These are phyloP conservation scores for Bungarus multicinctus DNA, from an alignment of 2,113 vertebrate species.

Conservation along the genomic window DNA sequence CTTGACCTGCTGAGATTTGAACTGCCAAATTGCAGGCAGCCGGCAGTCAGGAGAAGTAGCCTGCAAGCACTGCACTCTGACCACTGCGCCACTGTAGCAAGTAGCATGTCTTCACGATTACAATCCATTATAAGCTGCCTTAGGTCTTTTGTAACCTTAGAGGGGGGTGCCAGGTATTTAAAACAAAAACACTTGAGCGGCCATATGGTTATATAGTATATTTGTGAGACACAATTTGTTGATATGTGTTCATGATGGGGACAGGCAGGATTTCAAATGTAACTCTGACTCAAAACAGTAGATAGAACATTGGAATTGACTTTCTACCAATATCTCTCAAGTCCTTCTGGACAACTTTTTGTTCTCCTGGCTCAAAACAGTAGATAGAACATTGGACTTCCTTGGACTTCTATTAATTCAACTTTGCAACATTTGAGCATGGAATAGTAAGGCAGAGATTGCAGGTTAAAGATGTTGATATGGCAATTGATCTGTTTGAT, in stretches of 20 bases:
- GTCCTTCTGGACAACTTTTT: too few species aligned
- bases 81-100: too few species aligned
- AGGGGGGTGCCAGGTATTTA: not conserved
- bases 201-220: not conserved
- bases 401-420: too few species aligned
- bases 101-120: not conserved
- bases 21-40: too few species aligned
- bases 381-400: too few species aligned
- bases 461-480: too few species aligned
- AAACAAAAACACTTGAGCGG: not conserved
- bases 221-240: not conserved
- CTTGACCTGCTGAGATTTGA: too few species aligned
- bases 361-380: too few species aligned
- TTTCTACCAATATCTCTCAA: not conserved
- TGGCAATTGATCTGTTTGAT: not conserved
- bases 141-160: not conserved
- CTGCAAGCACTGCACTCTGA: too few species aligned
- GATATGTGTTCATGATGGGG: not conserved
- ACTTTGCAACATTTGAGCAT: too few species aligned
- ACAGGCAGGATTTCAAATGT: constrained; percentile 11
- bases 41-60: too few species aligned
- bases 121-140: not conserved
- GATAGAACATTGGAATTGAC: not conserved
- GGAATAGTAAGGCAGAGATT: too few species aligned
- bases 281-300: not conserved